Percentiles rank a stretch among this genome's conserved stretches.
phyloP scores from a whole-genome alignment of 2,113 vertebrate species.

The Limnothrissa miodon region DNA sequence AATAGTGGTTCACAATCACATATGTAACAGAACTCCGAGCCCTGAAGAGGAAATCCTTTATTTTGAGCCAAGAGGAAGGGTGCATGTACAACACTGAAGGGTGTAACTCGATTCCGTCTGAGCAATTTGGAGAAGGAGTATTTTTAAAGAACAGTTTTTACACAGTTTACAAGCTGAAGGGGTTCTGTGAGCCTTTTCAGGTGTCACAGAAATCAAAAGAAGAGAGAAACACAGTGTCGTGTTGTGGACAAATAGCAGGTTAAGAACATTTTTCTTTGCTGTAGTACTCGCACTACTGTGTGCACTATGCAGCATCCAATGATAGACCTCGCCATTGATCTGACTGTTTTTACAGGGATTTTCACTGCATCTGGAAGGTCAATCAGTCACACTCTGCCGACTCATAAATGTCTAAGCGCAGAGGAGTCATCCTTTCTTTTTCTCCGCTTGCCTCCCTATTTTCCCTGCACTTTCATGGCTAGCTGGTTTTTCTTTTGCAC shows the following conservation, averaged over 20 bases:
- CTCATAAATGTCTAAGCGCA: constrained; percentile 59
- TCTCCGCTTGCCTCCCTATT: constrained; percentile 47
- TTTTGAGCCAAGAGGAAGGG: not conserved
- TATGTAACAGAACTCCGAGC: not conserved
- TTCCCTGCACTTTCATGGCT: constrained; percentile 38
- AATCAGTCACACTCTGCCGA: constrained; percentile 60
- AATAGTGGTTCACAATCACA: not conserved
- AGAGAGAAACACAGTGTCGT: not conserved
- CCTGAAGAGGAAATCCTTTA: not conserved
- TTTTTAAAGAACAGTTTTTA: not conserved
- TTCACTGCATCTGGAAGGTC: constrained; percentile 71
- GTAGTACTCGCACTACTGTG: not conserved
- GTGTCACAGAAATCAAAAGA: not conserved
- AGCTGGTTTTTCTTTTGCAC: constrained; percentile 21
- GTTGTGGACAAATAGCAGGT: not conserved
- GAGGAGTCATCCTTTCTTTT: constrained; percentile 44
- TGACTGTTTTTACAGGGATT: constrained; percentile 66
- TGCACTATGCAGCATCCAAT: constrained; percentile 57
- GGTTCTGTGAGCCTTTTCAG: not conserved
- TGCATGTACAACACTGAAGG: not conserved
- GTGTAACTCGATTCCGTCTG: not conserved
- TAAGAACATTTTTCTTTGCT: not conserved
- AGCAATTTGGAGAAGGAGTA: not conserved
- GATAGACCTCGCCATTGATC: constrained; percentile 70
- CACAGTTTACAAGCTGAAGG: not conserved